phyloP scores from a whole-genome alignment of 2,888 invertebrate species.

The Brachyopa scutellaris region DNA sequence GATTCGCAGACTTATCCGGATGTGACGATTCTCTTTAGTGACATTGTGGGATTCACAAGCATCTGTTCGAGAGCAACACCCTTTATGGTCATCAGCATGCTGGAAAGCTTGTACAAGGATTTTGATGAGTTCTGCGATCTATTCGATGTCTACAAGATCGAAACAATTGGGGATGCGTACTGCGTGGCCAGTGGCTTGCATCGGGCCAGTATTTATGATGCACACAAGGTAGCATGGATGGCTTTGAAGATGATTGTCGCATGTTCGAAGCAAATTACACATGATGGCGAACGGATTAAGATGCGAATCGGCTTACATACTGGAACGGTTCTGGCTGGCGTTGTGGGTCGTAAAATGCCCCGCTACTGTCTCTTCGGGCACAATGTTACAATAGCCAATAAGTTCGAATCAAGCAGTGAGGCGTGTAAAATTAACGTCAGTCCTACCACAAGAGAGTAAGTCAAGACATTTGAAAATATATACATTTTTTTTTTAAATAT shows the following conservation, averaged over 20 bases:
- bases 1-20: conserved; percentile 96
- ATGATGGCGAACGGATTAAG: conserved; percentile 95
- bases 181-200: conserved; percentile 97
- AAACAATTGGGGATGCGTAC: conserved; percentile 98
- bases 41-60: conserved; percentile 97
- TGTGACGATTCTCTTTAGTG: conserved; percentile 97
- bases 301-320: conserved; percentile 98
- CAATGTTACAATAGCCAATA: conserved; percentile 97
- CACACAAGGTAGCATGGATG: conserved; percentile 98
- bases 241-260: conserved; percentile 96
- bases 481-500: too few species aligned
- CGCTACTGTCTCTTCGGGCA: conserved; percentile 97
- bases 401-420: conserved; percentile 96
- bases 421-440: conserved; percentile 95
- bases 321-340: conserved; percentile 95
- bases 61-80: conserved; percentile 97
- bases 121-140: conserved; percentile 96
- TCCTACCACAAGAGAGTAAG: conserved; percentile 95
- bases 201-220: conserved; percentile 92
- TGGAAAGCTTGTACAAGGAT: conserved; percentile 95
- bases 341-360: conserved; percentile 92
- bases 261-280: conserved; percentile 93
- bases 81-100: conserved; percentile 97
- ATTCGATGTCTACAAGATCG: conserved; percentile 97
- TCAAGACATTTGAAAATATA: conserved; percentile 68